These are phyloP conservation scores for Torymus texanus DNA, from an alignment of 2,888 invertebrate genomes.

Conservation along the genomic window DNA sequence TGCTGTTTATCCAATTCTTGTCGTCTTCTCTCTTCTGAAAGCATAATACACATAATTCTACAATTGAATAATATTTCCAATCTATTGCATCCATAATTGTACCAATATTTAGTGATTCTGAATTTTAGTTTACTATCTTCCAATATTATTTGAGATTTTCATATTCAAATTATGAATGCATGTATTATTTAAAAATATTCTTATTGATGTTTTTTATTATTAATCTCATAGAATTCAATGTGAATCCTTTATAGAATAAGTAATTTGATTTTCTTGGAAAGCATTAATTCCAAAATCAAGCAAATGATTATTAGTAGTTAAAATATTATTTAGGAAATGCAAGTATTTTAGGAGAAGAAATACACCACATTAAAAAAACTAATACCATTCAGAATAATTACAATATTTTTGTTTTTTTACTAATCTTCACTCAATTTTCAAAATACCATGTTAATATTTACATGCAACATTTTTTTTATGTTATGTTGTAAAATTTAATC, in stretches of 20 bases:
- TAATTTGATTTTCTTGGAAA: background rate
- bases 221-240: no score
- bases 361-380: no score
- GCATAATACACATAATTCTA: slow-evolving; percentile 37
- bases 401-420: no score
- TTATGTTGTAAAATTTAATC: slow-evolving; percentile 7
- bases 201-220: background rate
- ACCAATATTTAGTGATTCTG: no score
- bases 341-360: background rate
- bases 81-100: slow-evolving; percentile 5
- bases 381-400: no score
- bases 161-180: background rate
- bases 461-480: slow-evolving; percentile 20
- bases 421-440: background rate
- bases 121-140: background rate
- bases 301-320: slow-evolving; percentile 6
- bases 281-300: background rate
- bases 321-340: background rate
- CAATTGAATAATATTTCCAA: background rate
- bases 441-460: slow-evolving; percentile 19
- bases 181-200: background rate
- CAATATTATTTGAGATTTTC: background rate
- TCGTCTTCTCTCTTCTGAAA: slow-evolving; percentile 73
- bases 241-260: no score
- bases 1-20: slow-evolving; percentile 63